phyloP scores from a whole-genome alignment of 1,140 invertebrate species.

The Neodiprion lecontei region DNA sequence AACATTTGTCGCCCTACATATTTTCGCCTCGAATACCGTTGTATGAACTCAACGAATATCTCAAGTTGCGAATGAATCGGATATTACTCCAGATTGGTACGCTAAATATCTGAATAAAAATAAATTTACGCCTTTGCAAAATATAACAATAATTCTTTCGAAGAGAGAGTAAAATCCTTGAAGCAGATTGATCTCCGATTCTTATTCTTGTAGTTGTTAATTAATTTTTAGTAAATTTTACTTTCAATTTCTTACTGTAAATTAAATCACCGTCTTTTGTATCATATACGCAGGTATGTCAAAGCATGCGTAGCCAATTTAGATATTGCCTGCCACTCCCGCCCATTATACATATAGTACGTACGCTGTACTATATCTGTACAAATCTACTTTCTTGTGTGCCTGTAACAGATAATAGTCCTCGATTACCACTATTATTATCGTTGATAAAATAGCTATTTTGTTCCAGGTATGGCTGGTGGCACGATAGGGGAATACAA shows the following conservation, averaged over 20 bases:
- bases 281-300: too few species aligned
- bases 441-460: slow-evolving; percentile 11
- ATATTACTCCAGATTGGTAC: background rate
- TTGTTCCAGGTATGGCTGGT: slow-evolving; percentile 50
- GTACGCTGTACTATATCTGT: too few species aligned
- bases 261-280: background rate
- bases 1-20: too few species aligned
- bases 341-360: background rate
- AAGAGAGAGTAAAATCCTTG: background rate
- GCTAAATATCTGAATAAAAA: background rate
- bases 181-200: background rate
- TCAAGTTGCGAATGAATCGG: too few species aligned
- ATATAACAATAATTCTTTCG: background rate
- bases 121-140: slow-evolving; percentile 6
- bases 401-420: background rate
- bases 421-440: background rate
- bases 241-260: slow-evolving; percentile 1
- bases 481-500: slow-evolving; percentile 47
- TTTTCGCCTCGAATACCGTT: too few species aligned
- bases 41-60: too few species aligned
- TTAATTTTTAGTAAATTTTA: background rate
- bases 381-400: too few species aligned
- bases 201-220: background rate
- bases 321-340: background rate
- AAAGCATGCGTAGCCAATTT: too few species aligned